Percentiles rank a stretch among this genome's conserved stretches.
Evolutionary conservation across 2,888 invertebrate species (phyloP).

Genomic region (Erebia ligea): DNA sequence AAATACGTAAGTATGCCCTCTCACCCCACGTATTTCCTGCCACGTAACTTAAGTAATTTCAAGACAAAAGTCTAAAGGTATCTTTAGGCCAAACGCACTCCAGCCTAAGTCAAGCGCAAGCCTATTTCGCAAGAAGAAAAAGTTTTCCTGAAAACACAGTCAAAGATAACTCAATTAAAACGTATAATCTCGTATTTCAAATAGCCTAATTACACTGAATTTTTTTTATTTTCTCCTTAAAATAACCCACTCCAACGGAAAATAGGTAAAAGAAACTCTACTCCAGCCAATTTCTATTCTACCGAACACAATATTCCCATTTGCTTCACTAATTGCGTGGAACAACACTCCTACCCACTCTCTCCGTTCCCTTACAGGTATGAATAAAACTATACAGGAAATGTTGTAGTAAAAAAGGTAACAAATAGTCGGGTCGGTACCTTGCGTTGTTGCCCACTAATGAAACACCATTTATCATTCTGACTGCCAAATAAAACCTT

Average conservation of each 20-base stretch:
- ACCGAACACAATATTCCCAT: constrained; percentile 6
- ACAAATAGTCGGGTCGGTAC: constrained; percentile 56
- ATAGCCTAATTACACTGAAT: background rate
- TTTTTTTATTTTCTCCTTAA: background rate
- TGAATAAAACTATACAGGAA: constrained; percentile 29
- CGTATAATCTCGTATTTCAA: no score
- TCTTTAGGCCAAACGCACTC: no score
- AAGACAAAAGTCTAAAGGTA: no score
- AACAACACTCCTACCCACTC: background rate
- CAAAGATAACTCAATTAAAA: no score
- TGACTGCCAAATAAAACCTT: constrained; percentile 73
- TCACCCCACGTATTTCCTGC: no score
- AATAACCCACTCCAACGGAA: background rate
- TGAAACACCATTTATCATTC: constrained; percentile 78
- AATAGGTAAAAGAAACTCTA: constrained; percentile 2
- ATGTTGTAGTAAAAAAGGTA: constrained; percentile 53
- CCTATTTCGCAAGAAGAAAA: no score
- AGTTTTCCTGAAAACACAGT: no score
- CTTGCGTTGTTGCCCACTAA: constrained; percentile 64
- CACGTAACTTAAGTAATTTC: no score
- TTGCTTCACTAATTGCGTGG: constrained; percentile 3
- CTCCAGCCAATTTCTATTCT: constrained; percentile 1
- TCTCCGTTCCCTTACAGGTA: constrained; percentile 5
- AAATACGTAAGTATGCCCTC: no score
- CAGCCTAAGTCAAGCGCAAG: no score